Evolutionary conservation across 1,140 invertebrate genomes (phyloP).

Genomic region (Stenopsyche tienmushanensis): DNA sequence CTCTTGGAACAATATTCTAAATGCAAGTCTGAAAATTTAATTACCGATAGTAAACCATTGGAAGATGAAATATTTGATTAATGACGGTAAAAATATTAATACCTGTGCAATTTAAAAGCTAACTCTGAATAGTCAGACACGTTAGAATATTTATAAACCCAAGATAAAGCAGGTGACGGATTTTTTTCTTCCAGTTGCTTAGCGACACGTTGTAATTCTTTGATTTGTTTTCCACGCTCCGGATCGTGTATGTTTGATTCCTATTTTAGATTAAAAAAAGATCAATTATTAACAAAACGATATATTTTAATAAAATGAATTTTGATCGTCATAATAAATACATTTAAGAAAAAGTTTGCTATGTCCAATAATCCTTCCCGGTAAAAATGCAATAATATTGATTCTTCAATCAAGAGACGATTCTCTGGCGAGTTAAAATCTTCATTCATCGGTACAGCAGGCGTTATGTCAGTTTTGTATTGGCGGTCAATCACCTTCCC

Average conservation of each 20-base stretch:
- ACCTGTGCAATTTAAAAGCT: slow-evolving; percentile 18
- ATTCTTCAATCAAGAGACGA: background rate
- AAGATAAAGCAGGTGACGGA: slow-evolving; percentile 4
- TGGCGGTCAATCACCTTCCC: slow-evolving; percentile 9
- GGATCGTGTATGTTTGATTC: background rate
- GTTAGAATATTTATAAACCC: background rate
- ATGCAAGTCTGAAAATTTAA: slow-evolving; percentile 9
- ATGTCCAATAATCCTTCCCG: background rate
- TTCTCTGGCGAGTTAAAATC: background rate
- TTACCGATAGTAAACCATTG: background rate
- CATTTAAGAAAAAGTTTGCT: background rate
- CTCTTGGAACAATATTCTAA: background rate
- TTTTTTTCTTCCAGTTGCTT: background rate
- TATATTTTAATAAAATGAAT: background rate
- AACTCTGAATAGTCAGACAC: background rate
- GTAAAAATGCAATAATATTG: background rate
- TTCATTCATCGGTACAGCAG: background rate
- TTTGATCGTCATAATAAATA: background rate
- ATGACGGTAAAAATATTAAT: background rate
- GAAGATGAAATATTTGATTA: background rate
- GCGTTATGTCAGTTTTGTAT: background rate
- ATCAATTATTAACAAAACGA: background rate
- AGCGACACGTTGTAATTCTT: background rate
- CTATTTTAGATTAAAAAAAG: background rate
- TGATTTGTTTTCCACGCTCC: background rate